Evolutionary conservation across 2,113 vertebrate genomes (phyloP).

Genomic region (Acrocephalus kingi): DNA sequence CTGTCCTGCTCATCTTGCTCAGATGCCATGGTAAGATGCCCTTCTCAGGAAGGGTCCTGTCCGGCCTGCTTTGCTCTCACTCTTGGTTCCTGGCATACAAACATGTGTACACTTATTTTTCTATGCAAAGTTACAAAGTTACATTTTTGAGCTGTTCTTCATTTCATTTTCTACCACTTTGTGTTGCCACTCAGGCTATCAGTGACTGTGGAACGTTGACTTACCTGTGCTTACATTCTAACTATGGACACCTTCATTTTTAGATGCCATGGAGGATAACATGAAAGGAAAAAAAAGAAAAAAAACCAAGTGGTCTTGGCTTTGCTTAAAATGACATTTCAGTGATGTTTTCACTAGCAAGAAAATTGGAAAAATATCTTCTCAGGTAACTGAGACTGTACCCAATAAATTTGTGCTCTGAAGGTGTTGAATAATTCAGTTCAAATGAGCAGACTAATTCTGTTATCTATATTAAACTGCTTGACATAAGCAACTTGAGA

Average conservation of each 20-base stretch:
- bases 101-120: background rate
- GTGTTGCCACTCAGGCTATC: background rate
- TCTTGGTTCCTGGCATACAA: background rate
- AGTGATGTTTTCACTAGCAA: background rate
- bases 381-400: background rate
- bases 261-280: background rate
- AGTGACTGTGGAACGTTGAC: background rate
- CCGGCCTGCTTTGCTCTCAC: background rate
- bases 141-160: background rate
- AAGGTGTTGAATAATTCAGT: background rate
- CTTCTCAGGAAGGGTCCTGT: background rate
- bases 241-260: background rate
- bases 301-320: background rate
- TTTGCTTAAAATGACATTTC: background rate
- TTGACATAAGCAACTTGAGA: background rate
- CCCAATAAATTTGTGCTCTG: background rate
- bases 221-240: background rate
- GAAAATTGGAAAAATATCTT: background rate
- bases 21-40: background rate
- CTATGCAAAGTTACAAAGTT: background rate
- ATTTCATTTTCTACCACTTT: background rate
- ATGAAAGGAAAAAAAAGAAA: background rate
- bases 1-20: background rate
- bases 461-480: background rate
- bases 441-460: background rate